Conservation (phyloP, 2,113 vertebrate species). For the Mustela nigripes region DNA sequence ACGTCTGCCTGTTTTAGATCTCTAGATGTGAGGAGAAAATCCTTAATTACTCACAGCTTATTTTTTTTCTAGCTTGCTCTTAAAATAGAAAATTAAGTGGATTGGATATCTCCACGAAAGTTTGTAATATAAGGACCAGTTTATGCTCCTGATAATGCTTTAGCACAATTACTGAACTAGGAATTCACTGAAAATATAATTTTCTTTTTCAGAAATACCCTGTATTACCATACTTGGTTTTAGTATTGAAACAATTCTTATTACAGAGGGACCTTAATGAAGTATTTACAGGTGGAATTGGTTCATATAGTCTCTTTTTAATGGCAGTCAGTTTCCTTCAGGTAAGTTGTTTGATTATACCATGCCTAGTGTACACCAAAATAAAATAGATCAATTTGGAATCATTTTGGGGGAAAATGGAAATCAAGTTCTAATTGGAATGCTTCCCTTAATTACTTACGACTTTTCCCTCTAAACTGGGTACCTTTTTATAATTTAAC, state of each 20-base stretch:
- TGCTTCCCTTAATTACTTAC: neutral
- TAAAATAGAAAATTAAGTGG: neutral
- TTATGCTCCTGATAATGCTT: neutral
- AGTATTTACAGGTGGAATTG: constrained; percentile 98
- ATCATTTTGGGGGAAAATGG: neutral
- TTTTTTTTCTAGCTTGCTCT: constrained; percentile 6
- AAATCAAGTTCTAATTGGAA: neutral
- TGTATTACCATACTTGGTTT: constrained; percentile 97
- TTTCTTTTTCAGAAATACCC: constrained; percentile 95
- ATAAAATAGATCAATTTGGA: neutral
- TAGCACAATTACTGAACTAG: neutral
- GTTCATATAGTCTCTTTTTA: constrained; percentile 99
- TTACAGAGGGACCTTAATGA: constrained; percentile 99
- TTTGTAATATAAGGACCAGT: neutral
- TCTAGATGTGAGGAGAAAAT: neutral
- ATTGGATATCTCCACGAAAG: neutral
- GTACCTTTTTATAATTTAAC: neutral
- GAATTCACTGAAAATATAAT: neutral
- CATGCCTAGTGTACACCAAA: neutral
- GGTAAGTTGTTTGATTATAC: constrained; percentile 85
- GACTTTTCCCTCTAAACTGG: neutral
- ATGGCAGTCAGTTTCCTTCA: constrained; percentile 99
- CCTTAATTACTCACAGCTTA: neutral
- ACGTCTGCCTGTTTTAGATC: neutral
- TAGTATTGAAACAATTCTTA: constrained; percentile 99